A percentile compares a stretch with the other conserved stretches of the same genome.
These are phyloP conservation scores for Cosmopolites sordidus DNA, from an alignment of 2,888 invertebrate genomes.

Conservation along the genomic window DNA sequence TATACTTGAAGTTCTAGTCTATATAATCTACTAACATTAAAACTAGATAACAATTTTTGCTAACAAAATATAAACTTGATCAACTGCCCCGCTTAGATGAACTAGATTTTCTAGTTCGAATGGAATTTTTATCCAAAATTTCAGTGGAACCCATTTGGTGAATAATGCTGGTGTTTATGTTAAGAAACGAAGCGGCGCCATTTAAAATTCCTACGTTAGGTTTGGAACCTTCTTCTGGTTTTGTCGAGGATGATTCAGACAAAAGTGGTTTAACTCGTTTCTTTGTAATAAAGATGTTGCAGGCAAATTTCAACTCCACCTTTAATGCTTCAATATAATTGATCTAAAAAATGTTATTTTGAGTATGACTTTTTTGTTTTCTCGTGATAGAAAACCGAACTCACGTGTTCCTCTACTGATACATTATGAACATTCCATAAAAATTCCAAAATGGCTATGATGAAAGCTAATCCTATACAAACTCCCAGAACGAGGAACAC, in stretches of 20 bases:
- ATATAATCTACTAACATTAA: too few relatives aligned
- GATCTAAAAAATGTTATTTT: slow-evolving; percentile 53
- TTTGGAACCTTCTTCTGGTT: slow-evolving; percentile 42
- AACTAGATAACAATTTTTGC: too few relatives aligned
- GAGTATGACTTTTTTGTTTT: too few relatives aligned
- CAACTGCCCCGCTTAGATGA: background rate
- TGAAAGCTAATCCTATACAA: slow-evolving; percentile 66
- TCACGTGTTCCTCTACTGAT: slow-evolving; percentile 76
- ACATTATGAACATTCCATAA: slow-evolving; percentile 76
- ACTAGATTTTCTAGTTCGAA: background rate
- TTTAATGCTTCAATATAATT: slow-evolving; percentile 64
- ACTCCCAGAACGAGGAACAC: slow-evolving; percentile 79
- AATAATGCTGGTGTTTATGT: slow-evolving; percentile 32
- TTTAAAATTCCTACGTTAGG: slow-evolving; percentile 32
- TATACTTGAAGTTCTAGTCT: too few relatives aligned
- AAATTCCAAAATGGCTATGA: slow-evolving; percentile 78
- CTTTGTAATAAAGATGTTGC: slow-evolving; percentile 68
- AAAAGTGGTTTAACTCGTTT: slow-evolving; percentile 55
- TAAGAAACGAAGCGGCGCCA: slow-evolving; percentile 34
- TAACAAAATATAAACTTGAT: too few relatives aligned
- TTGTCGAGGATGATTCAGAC: slow-evolving; percentile 33
- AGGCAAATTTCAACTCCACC: slow-evolving; percentile 65
- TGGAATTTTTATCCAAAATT: background rate
- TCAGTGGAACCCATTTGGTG: slow-evolving; percentile 16
- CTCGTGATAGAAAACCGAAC: slow-evolving; percentile 21